Conservation (phyloP, 2,113 vertebrate species). For the Tenebrosternarchus preto region DNA sequence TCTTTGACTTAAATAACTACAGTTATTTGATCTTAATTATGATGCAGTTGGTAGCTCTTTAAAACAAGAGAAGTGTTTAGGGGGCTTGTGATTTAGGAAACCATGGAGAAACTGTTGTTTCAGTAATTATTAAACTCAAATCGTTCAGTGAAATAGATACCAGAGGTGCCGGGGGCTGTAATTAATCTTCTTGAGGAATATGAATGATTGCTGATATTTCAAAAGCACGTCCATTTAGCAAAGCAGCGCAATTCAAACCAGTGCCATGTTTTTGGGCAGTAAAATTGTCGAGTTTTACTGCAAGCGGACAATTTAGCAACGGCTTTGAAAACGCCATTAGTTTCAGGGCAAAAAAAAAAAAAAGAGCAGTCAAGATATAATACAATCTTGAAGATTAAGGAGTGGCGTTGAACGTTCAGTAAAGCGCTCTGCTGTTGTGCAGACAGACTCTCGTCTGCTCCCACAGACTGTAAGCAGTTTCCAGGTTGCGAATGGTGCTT, state of each 20-base stretch:
- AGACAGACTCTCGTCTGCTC: neutral
- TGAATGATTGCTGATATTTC: neutral
- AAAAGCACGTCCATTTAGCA: constrained; percentile 3
- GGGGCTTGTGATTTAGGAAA: neutral
- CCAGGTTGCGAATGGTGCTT: neutral
- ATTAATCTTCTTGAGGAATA: constrained; percentile 15
- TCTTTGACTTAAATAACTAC: neutral
- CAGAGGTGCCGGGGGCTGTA: neutral
- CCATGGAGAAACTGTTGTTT: neutral
- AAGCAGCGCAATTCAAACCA: neutral
- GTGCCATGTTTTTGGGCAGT: neutral
- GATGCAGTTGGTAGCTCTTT: constrained; percentile 5
- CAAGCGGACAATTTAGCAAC: neutral
- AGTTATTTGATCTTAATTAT: neutral
- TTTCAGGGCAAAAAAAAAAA: too few relatives aligned
- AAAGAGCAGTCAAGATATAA: too few relatives aligned
- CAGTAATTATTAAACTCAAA: neutral
- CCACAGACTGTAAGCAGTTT: neutral
- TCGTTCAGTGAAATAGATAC: constrained; percentile 1
- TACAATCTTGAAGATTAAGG: too few relatives aligned
- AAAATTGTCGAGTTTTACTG: too few relatives aligned
- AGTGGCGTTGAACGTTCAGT: neutral
- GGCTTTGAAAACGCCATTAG: neutral
- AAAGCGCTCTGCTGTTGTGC: neutral
- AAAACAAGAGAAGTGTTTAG: neutral